Evolutionary conservation across 2,113 vertebrate genomes (phyloP).

Genomic region (Myrmecophaga tridactyla): DNA sequence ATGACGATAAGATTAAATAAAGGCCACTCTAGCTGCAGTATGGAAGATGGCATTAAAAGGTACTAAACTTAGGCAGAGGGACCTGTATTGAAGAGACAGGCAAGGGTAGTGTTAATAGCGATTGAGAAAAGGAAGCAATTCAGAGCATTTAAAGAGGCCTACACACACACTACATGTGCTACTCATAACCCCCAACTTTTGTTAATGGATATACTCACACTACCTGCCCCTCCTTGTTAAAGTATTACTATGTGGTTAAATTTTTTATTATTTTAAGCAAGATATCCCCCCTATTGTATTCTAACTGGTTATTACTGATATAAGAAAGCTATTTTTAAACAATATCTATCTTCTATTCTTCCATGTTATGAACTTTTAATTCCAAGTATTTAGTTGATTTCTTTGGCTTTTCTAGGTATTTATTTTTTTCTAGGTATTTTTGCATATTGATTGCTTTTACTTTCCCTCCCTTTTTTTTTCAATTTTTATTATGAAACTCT

Average conservation of each 20-base stretch:
- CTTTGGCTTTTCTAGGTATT: neutral
- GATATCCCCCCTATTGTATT: neutral
- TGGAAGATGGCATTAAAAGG: neutral
- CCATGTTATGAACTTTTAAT: neutral
- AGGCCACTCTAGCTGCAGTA: neutral
- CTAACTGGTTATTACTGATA: neutral
- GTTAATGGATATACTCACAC: neutral
- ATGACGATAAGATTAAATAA: slow-evolving; percentile 13
- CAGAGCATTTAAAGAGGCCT: neutral
- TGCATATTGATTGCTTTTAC: neutral
- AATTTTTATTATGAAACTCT: slow-evolving; percentile 40
- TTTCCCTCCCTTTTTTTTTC: neutral
- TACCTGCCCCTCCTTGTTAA: too few relatives aligned
- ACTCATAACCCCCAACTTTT: neutral
- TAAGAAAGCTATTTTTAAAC: neutral
- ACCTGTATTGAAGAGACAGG: neutral
- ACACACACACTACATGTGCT: rapidly evolving
- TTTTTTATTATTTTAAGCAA: neutral
- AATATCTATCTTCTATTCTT: neutral
- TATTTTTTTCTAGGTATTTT: neutral
- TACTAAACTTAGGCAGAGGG: neutral
- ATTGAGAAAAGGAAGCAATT: neutral
- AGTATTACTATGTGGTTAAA: neutral
- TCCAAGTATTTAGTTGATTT: slow-evolving; percentile 4
- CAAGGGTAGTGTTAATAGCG: neutral